A percentile compares a stretch with the other conserved stretches of the same genome.
These are phyloP conservation scores for Coluber constrictor DNA, from an alignment of 2,797 vertebrate genomes.

Conservation along the genomic window DNA sequence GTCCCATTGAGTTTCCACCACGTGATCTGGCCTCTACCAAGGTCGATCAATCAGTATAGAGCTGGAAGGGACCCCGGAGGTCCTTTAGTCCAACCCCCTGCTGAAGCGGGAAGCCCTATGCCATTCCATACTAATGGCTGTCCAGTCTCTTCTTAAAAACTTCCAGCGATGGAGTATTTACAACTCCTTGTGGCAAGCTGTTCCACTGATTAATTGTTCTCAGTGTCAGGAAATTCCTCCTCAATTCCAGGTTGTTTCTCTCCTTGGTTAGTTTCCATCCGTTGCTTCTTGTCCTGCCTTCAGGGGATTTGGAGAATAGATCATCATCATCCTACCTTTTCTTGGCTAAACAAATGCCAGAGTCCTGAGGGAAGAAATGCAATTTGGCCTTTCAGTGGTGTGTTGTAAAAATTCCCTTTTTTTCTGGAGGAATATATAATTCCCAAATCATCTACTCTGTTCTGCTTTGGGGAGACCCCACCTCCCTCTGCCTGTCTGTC, in stretches of 20 bases:
- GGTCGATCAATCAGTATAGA: background rate
- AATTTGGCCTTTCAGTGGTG: background rate
- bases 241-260: background rate
- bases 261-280: background rate
- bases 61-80: background rate
- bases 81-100: background rate
- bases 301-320: background rate
- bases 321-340: background rate
- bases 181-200: background rate
- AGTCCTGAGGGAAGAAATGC: background rate
- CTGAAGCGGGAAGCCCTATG: background rate
- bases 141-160: background rate
- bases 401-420: background rate
- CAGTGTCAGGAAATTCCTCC: background rate
- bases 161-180: background rate
- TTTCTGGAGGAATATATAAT: background rate
- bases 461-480: background rate
- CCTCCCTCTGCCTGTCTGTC: background rate
- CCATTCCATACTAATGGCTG: background rate
- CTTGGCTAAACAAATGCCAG: background rate
- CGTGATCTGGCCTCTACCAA: background rate
- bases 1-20: background rate
- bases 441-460: background rate
- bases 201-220: accelerated
- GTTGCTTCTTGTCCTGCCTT: background rate